Percentiles rank a stretch among this genome's conserved stretches.
Evolutionary conservation across 2,888 invertebrate species (phyloP).

Genomic region (Rhamnusium bicolor): DNA sequence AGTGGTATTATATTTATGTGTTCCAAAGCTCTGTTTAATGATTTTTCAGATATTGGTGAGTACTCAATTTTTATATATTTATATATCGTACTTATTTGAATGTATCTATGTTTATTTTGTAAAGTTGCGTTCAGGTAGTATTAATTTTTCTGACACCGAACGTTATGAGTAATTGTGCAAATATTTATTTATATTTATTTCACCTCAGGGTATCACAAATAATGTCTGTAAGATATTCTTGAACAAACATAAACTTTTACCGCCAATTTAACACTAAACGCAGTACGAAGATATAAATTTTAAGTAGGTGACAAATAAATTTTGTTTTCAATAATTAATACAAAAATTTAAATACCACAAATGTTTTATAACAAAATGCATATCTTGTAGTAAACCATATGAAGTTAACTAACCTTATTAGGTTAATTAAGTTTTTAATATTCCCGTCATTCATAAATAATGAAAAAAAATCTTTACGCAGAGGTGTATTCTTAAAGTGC

Average conservation of each 20-base stretch:
- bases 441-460: slow-evolving; percentile 11
- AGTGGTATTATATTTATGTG: slow-evolving; percentile 62
- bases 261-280: background rate
- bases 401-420: slow-evolving; percentile 4
- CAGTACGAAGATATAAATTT: background rate
- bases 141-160: background rate
- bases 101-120: background rate
- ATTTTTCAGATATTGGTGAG: slow-evolving; percentile 64
- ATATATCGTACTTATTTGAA: background rate
- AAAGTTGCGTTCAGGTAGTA: slow-evolving; percentile 2
- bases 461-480: slow-evolving; percentile 27
- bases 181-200: slow-evolving; percentile 32
- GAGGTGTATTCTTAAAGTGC: slow-evolving; percentile 40
- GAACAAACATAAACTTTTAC: background rate
- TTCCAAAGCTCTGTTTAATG: slow-evolving; percentile 64
- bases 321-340: background rate
- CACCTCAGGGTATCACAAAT: background rate
- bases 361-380: too few species aligned
- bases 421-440: slow-evolving; percentile 20
- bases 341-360: too few species aligned
- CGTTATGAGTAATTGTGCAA: slow-evolving; percentile 39
- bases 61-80: slow-evolving; percentile 18
- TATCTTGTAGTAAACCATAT: slow-evolving; percentile 8
- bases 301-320: background rate
- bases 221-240: background rate